Base-by-base conservation (phyloP, 2,113 vertebrate species). In the Phaethon lepturus region DNA sequence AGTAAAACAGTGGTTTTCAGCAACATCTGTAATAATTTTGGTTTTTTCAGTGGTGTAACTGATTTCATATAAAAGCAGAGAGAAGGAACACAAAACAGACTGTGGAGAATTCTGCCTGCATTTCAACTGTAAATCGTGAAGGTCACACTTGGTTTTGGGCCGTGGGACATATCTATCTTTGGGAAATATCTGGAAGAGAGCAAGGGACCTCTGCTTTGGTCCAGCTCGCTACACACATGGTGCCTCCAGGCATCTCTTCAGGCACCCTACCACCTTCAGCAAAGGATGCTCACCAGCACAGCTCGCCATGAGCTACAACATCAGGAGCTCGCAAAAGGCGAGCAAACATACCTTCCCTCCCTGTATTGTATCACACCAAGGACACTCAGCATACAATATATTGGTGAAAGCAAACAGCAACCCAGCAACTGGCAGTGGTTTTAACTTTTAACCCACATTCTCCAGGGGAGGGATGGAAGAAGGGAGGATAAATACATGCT, bases 391-490 rank as follows among this genome's bases (percentile, higher is more conserved):
- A 66, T 40, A 19, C 38, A 78, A 16, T 5, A 8, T 38, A 53
- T 74, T 20, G 31, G 13, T 33, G 35, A 22, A 91, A 85, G 26
- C 50, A 72, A 82, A 26, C 20, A 79, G 38, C 13, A 67, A 10
- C 38, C 0, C 0, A 76, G 59, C 26, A 73, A 80, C 45, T 23
- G 9, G n/a, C 35, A 83, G n/a, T 4, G 2, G 35, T 35, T 88
- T 91, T 80, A 92, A 93, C 38, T 86, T 93, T 67, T 83, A 95
- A 86, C 52, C 73, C 52, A 60, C 63, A 67, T 67, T 78, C 73
- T 91, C 42, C 66, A 87, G 33, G 13, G 40, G 1, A 91, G 1
- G 8, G 55, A 55, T 50, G 5, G 29, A 80, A 92, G 22, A 25
- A 22, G 0, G 24, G 11, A 93, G 14, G 26, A 91, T 29, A 96